Conservation (phyloP, 2,113 vertebrate species). For the Nothocercus julius region DNA sequence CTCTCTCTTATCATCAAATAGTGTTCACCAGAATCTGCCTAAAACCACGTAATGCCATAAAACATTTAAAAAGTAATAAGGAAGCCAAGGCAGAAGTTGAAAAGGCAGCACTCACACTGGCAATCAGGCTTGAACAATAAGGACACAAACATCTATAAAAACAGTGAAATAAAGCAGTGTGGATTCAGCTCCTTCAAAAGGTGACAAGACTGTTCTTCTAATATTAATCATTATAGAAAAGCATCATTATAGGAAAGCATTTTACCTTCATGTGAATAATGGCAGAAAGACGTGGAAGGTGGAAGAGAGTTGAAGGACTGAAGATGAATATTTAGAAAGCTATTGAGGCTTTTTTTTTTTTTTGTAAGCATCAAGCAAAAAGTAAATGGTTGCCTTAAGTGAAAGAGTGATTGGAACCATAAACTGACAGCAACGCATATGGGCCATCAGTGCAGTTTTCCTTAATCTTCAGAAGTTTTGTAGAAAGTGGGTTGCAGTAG, state of each 20-base stretch:
- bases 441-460: not conserved
- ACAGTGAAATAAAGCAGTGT: not conserved
- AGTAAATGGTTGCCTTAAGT: not conserved
- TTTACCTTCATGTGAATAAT: not conserved
- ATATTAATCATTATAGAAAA: not conserved
- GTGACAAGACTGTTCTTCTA: not conserved
- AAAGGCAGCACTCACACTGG: not conserved
- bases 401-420: not conserved
- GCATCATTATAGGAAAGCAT: not conserved
- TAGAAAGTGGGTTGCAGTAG: not conserved
- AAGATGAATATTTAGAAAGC: not conserved
- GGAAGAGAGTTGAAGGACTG: not conserved
- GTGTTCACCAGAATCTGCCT: not conserved
- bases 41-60: not conserved
- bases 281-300: not conserved
- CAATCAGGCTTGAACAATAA: not conserved
- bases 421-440: rapidly evolving
- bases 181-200: not conserved
- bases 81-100: not conserved
- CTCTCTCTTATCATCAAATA: not conserved
- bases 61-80: not conserved
- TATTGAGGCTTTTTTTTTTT: not conserved
- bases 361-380: not conserved
- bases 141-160: not conserved
- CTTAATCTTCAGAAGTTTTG: not conserved